These are phyloP conservation scores for Decapterus maruadsi DNA, from an alignment of 2,797 vertebrate genomes.

Conservation along the genomic window DNA sequence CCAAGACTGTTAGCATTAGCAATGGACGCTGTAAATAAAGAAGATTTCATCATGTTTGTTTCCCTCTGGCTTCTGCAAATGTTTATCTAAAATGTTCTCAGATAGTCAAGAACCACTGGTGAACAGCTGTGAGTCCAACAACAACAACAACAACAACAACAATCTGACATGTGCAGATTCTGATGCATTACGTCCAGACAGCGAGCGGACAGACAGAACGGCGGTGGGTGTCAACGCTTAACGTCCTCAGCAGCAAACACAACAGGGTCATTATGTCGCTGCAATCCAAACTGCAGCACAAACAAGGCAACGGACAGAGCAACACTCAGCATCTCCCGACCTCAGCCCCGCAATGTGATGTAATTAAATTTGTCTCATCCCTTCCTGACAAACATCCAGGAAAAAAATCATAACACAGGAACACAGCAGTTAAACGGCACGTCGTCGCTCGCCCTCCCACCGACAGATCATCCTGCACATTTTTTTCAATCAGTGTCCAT, in stretches of 20 bases:
- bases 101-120: neutral
- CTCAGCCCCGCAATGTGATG: slow-evolving; percentile 9
- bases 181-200: slow-evolving; percentile 36
- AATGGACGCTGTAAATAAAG: neutral
- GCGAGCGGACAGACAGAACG: neutral
- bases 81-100: slow-evolving; percentile 1
- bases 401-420: slow-evolving; percentile 43
- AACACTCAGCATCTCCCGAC: slow-evolving; percentile 22
- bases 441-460: neutral
- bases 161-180: slow-evolving; percentile 5
- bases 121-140: neutral
- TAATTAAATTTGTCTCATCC: slow-evolving; percentile 29
- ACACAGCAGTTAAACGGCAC: slow-evolving; percentile 1
- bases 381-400: slow-evolving; percentile 43
- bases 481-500: neutral
- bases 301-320: slow-evolving; percentile 30
- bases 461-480: slow-evolving; percentile 7
- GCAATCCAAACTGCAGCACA: slow-evolving; percentile 41
- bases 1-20: neutral
- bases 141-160: neutral
- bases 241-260: slow-evolving; percentile 20
- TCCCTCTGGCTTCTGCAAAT: neutral
- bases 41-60: too few species aligned
- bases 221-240: slow-evolving; percentile 10
- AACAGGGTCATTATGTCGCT: slow-evolving; percentile 59